Evolutionary conservation across 2,888 invertebrate species (phyloP).

Genomic region (Noctua pronuba): DNA sequence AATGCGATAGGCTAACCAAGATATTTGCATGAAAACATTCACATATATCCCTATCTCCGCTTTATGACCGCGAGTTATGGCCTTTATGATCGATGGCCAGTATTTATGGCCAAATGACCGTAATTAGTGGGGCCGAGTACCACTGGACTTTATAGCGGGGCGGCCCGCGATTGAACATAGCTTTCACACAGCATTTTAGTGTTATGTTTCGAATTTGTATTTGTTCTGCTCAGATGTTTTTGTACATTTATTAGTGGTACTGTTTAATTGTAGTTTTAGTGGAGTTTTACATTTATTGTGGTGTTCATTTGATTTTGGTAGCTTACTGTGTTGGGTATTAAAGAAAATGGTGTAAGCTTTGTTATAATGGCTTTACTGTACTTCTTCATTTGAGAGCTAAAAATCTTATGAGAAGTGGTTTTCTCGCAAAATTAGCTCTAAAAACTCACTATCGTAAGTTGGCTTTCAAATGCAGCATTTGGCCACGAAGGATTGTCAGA

Average conservation of each 20-base stretch:
- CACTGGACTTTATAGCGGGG: slow-evolving; percentile 75
- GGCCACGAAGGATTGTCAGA: not conserved
- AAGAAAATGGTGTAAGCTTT: not conserved
- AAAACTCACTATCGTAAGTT: not conserved
- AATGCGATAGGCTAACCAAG: slow-evolving; percentile 52
- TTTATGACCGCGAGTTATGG: slow-evolving; percentile 84
- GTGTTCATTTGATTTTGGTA: slow-evolving; percentile 27
- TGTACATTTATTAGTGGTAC: slow-evolving; percentile 59
- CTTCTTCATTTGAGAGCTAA: not conserved
- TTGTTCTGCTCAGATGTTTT: slow-evolving; percentile 65
- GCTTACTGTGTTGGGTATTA: slow-evolving; percentile 21
- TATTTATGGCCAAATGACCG: slow-evolving; percentile 84
- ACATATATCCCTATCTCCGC: slow-evolving; percentile 61
- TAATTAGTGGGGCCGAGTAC: slow-evolving; percentile 83
- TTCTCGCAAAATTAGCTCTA: not conserved
- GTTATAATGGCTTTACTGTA: not conserved
- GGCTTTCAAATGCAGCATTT: not conserved
- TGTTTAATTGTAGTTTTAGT: slow-evolving; percentile 49
- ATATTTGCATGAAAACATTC: slow-evolving; percentile 76
- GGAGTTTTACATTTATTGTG: slow-evolving; percentile 44
- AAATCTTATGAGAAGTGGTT: not conserved
- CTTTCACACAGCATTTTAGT: slow-evolving; percentile 72
- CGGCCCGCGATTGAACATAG: slow-evolving; percentile 75
- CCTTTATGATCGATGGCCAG: slow-evolving; percentile 87
- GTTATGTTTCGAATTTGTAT: slow-evolving; percentile 61